Evolutionary conservation across 2,113 vertebrate species (phyloP).

Genomic region (Hypanus sabinus): DNA sequence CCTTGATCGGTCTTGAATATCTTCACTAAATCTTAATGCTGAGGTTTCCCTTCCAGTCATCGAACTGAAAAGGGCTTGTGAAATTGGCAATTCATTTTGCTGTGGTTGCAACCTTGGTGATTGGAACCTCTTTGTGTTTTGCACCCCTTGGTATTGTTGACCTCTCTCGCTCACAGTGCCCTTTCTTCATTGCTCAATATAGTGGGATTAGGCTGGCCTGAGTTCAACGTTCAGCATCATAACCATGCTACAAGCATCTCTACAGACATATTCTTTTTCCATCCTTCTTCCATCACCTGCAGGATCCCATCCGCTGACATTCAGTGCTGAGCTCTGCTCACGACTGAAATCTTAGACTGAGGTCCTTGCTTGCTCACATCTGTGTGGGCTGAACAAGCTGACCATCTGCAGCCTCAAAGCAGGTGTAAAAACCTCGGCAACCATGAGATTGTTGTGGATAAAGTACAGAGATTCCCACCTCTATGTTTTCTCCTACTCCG

Average conservation of each 20-base stretch:
- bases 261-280: background rate
- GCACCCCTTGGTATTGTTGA: background rate
- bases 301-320: background rate
- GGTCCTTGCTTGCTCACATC: too few relatives aligned
- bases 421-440: too few relatives aligned
- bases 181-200: background rate
- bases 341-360: too few relatives aligned
- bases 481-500: too few relatives aligned
- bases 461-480: too few relatives aligned
- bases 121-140: background rate
- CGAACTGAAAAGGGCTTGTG: background rate
- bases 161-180: background rate
- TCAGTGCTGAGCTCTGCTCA: too few relatives aligned
- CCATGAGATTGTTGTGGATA: too few relatives aligned
- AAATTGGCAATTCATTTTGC: background rate
- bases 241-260: background rate
- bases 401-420: too few relatives aligned
- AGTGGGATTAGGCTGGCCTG: background rate
- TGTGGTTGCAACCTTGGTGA: background rate
- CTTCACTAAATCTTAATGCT: background rate
- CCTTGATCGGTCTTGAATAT: background rate
- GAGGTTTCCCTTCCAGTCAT: background rate
- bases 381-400: too few relatives aligned
- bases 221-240: background rate
- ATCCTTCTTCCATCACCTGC: background rate